Percentiles rank a stretch among this genome's conserved stretches.
Conservation (phyloP, 2,888 invertebrate genomes). For the Mesodorylaimus sp. region DNA sequence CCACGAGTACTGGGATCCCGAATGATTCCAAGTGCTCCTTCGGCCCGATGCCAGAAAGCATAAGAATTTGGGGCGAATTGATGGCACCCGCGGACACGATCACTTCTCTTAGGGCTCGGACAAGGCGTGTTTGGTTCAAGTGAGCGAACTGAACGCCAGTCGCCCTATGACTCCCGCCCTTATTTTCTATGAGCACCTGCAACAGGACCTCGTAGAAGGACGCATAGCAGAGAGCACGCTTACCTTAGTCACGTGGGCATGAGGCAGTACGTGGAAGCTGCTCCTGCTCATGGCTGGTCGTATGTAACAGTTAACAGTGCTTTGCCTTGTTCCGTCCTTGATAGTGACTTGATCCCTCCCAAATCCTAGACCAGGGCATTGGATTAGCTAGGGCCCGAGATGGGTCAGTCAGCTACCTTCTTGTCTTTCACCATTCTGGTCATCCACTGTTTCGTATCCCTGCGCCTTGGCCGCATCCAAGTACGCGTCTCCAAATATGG, state of each 20-base stretch:
- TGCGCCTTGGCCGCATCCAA: not conserved
- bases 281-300: not conserved
- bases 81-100: constrained; percentile 29
- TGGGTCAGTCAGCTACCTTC: too few species aligned
- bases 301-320: not conserved
- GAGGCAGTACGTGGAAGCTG: not conserved
- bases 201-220: too few species aligned
- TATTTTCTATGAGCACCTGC: too few species aligned
- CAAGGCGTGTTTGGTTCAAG: constrained; percentile 22
- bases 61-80: constrained; percentile 25
- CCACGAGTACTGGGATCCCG: constrained; percentile 7
- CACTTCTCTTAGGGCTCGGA: constrained; percentile 24
- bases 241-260: not conserved
- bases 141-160: not conserved
- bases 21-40: constrained; percentile 22
- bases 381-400: too few species aligned
- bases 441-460: not conserved
- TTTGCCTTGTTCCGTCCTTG: not conserved
- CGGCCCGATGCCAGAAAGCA: constrained; percentile 31
- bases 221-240: too few species aligned
- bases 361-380: too few species aligned
- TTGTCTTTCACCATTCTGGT: not conserved
- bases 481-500: not conserved
- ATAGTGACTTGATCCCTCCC: not conserved
- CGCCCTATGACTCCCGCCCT: not conserved